phyloP scores from a whole-genome alignment of 1,140 invertebrate genomes.

The Temnothorax longispinosus region DNA sequence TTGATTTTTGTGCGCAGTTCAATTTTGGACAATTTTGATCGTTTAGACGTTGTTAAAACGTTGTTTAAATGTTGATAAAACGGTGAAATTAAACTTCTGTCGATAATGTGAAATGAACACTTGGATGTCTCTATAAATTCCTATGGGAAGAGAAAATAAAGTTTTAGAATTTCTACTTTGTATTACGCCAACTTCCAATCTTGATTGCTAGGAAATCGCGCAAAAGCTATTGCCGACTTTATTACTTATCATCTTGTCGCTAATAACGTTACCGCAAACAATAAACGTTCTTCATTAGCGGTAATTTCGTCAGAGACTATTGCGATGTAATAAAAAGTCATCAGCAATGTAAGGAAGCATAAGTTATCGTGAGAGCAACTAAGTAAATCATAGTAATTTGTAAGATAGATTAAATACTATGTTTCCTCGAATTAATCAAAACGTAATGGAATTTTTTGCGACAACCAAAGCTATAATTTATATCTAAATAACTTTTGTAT shows the following conservation, averaged over 20 bases:
- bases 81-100: neutral
- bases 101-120: neutral
- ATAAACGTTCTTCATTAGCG: conserved; percentile 22
- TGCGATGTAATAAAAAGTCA: conserved; percentile 15
- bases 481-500: neutral
- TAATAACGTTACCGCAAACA: conserved; percentile 34
- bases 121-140: neutral
- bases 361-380: neutral
- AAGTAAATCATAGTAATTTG: neutral
- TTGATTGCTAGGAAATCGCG: conserved; percentile 12
- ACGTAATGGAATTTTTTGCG: neutral
- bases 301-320: neutral
- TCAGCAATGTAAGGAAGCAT: neutral
- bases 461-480: neutral
- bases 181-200: neutral
- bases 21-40: neutral
- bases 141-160: conserved; percentile 20
- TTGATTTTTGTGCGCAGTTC: neutral
- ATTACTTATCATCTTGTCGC: conserved; percentile 3
- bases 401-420: neutral
- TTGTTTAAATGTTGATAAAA: neutral
- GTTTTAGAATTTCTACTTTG: conserved; percentile 26
- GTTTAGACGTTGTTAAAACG: neutral
- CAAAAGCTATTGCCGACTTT: conserved; percentile 1
- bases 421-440: neutral